These are phyloP conservation scores for Misgurnus anguillicaudatus DNA, from an alignment of 2,113 vertebrate genomes.

Conservation along the genomic window DNA sequence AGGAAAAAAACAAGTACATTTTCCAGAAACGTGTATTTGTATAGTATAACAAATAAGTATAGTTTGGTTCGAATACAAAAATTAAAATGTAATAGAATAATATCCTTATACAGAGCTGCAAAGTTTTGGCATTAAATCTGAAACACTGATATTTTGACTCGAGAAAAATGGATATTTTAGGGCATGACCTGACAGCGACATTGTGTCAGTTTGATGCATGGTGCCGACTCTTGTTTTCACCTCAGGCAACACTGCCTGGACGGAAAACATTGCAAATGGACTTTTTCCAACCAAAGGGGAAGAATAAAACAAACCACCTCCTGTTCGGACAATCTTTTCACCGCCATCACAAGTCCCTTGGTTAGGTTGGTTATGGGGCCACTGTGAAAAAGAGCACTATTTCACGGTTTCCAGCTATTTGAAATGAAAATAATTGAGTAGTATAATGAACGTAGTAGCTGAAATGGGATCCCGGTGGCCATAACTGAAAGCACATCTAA, in stretches of 20 bases:
- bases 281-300: conserved; percentile 11
- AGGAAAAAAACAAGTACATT: background rate
- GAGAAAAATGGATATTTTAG: conserved; percentile 28
- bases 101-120: too few relatives aligned
- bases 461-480: background rate
- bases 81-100: too few relatives aligned
- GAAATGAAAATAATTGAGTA: background rate
- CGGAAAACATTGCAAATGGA: conserved; percentile 44
- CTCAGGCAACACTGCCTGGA: conserved; percentile 34
- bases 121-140: background rate
- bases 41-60: too few relatives aligned
- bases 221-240: conserved; percentile 48
- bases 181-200: conserved; percentile 46
- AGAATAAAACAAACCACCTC: conserved; percentile 24
- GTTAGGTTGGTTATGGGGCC: background rate
- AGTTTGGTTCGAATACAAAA: too few relatives aligned
- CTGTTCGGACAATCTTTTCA: conserved; percentile 30
- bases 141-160: background rate
- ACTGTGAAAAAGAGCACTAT: background rate
- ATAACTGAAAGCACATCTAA: conserved; percentile 4
- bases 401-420: background rate
- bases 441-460: background rate
- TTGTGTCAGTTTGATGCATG: conserved; percentile 65
- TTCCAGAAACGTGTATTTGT: background rate
- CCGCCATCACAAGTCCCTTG: background rate